Percentiles rank a stretch among this genome's conserved stretches.
Conservation (phyloP, 2,888 invertebrate species). For the Lepidonotus clava region DNA sequence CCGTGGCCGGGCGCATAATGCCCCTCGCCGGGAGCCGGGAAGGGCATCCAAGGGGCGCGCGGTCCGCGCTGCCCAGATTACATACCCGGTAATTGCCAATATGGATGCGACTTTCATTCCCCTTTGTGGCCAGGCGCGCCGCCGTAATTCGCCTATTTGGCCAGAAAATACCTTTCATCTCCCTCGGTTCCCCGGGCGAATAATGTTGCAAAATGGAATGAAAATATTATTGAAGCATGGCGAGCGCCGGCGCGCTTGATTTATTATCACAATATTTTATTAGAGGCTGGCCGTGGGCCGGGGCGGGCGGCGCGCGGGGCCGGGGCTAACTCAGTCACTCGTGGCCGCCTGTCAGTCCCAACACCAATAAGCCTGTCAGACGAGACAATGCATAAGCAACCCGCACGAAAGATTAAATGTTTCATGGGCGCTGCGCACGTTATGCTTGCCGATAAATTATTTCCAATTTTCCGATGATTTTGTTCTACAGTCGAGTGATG, state of each 20-base stretch:
- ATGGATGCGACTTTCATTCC: slow-evolving; percentile 49
- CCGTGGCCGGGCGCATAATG: slow-evolving; percentile 11
- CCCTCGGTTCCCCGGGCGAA: slow-evolving; percentile 39
- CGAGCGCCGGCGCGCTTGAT: slow-evolving; percentile 1
- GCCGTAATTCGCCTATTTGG: slow-evolving; percentile 44
- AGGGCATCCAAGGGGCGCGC: not conserved
- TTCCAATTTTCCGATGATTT: slow-evolving; percentile 52
- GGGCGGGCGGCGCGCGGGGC: not conserved
- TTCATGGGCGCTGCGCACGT: slow-evolving; percentile 46
- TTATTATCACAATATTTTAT: slow-evolving; percentile 56
- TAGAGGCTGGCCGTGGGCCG: slow-evolving; percentile 20
- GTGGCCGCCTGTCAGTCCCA: slow-evolving; percentile 31
- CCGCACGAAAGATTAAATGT: slow-evolving; percentile 55
- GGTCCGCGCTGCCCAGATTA: not conserved
- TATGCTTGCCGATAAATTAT: slow-evolving; percentile 46
- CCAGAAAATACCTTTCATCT: slow-evolving; percentile 45
- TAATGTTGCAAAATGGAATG: slow-evolving; percentile 53
- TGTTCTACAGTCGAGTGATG: slow-evolving; percentile 53
- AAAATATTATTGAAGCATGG: slow-evolving; percentile 54
- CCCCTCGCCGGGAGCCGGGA: not conserved
- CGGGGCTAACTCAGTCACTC: slow-evolving; percentile 47
- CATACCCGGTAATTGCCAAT: slow-evolving; percentile 41
- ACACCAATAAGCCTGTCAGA: slow-evolving; percentile 47
- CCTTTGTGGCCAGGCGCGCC: slow-evolving; percentile 13
- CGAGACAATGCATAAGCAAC: slow-evolving; percentile 53